Percentiles rank a stretch among this genome's conserved stretches.
These are phyloP conservation scores for Drosophila tsacasi DNA, from an alignment of 1,140 invertebrate species.

Conservation along the genomic window DNA sequence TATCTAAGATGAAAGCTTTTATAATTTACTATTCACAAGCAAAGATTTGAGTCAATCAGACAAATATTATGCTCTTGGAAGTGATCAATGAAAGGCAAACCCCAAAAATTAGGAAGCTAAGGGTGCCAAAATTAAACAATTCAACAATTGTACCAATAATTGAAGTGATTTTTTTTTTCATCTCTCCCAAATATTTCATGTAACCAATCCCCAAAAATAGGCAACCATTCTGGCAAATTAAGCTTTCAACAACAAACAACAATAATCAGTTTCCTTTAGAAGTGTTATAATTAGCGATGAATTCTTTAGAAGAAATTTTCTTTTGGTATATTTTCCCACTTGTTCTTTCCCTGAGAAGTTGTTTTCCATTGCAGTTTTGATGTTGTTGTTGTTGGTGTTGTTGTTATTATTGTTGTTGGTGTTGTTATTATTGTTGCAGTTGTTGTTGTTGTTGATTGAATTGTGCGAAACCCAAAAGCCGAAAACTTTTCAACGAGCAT, in stretches of 20 bases:
- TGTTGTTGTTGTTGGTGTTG: slow-evolving; percentile 43
- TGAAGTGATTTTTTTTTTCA: background rate
- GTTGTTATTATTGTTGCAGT: slow-evolving; percentile 24
- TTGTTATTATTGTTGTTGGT: slow-evolving; percentile 40
- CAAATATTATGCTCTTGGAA: background rate
- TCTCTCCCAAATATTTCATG: background rate
- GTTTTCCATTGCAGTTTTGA: slow-evolving; percentile 33
- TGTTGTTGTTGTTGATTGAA: slow-evolving; percentile 67
- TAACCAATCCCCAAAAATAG: background rate
- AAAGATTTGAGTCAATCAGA: no score
- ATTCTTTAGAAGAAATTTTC: background rate
- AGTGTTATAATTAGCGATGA: background rate
- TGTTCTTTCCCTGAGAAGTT: slow-evolving; percentile 15
- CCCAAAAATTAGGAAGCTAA: background rate
- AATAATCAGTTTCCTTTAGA: background rate
- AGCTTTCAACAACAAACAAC: background rate
- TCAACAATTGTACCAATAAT: background rate
- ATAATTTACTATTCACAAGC: background rate
- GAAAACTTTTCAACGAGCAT: slow-evolving; percentile 73
- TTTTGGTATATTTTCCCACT: slow-evolving; percentile 14
- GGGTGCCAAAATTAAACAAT: background rate
- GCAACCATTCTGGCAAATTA: background rate
- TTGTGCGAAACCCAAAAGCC: slow-evolving; percentile 64
- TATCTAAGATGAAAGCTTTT: no score
- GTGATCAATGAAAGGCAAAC: background rate